Conservation (phyloP, 2,113 vertebrate genomes). For the Diadophis punctatus region DNA sequence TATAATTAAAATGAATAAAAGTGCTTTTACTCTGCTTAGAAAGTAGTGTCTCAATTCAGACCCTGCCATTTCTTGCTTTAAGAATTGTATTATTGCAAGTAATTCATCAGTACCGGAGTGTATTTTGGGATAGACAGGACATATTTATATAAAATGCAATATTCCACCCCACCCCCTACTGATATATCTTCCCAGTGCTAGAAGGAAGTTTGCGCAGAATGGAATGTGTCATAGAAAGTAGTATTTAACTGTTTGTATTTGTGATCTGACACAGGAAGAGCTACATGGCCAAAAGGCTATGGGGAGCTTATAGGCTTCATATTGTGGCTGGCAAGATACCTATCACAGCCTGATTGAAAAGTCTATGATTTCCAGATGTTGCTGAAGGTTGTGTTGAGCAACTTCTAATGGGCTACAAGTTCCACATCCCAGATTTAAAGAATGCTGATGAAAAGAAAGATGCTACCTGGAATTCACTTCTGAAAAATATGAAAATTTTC, state of each 20-base stretch:
- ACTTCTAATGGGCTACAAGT: not conserved
- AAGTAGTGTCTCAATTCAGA: not conserved
- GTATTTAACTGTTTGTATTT: not conserved
- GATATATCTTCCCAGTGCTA: not conserved
- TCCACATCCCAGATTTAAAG: not conserved
- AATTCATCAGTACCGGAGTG: not conserved
- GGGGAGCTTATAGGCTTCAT: not conserved
- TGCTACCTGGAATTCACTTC: not conserved
- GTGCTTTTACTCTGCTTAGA: not conserved
- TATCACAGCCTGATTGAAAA: not conserved
- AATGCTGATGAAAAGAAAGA: not conserved
- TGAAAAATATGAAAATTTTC: not conserved
- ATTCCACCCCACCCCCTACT: not conserved
- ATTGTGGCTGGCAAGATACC: not conserved
- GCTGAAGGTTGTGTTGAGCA: not conserved
- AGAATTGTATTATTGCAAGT: not conserved
- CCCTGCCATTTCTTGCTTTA: not conserved
- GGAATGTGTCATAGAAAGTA: not conserved
- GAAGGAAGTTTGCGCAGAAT: not conserved
- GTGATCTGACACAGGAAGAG: not conserved
- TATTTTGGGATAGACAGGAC: not conserved
- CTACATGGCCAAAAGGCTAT: not conserved
- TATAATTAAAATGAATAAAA: not conserved
- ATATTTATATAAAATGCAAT: not conserved
- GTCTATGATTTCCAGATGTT: not conserved